Conservation (phyloP, 1,140 invertebrate species). For the Melitaea cinxia region DNA sequence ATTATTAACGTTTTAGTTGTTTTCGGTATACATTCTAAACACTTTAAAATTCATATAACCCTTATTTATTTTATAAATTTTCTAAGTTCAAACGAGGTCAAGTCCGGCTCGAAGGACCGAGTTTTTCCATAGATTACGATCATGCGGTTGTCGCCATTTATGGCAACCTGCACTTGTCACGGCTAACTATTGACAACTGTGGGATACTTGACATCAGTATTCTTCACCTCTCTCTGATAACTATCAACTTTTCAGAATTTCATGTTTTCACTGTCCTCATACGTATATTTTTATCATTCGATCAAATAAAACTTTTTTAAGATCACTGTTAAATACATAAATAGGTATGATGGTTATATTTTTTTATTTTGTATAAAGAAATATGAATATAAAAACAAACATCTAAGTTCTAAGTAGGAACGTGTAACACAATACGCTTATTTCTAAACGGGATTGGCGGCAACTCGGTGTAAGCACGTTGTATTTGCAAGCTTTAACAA, state of each 20-base stretch:
- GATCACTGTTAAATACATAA: not conserved
- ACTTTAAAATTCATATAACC: not conserved
- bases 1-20: constrained; percentile 2
- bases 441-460: constrained; percentile 55
- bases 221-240: constrained; percentile 55
- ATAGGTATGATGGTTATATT: too few species aligned
- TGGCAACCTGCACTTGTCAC: constrained; percentile 62
- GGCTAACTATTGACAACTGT: constrained; percentile 73
- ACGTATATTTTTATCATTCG: constrained; percentile 16
- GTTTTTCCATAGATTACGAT: constrained; percentile 76
- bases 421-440: constrained; percentile 63
- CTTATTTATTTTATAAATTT: constrained; percentile 21
- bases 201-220: constrained; percentile 67
- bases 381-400: too few species aligned
- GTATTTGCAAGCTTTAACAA: constrained; percentile 54
- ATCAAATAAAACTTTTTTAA: not conserved
- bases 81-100: constrained; percentile 56
- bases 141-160: constrained; percentile 68
- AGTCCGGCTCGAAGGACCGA: constrained; percentile 68
- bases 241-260: constrained; percentile 64
- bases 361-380: too few species aligned
- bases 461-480: constrained; percentile 57
- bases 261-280: constrained; percentile 64
- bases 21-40: not conserved
- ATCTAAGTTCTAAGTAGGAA: constrained; percentile 45